These are phyloP conservation scores for Tragelaphus oryx DNA, from an alignment of 2,797 vertebrate genomes.

Conservation along the genomic window DNA sequence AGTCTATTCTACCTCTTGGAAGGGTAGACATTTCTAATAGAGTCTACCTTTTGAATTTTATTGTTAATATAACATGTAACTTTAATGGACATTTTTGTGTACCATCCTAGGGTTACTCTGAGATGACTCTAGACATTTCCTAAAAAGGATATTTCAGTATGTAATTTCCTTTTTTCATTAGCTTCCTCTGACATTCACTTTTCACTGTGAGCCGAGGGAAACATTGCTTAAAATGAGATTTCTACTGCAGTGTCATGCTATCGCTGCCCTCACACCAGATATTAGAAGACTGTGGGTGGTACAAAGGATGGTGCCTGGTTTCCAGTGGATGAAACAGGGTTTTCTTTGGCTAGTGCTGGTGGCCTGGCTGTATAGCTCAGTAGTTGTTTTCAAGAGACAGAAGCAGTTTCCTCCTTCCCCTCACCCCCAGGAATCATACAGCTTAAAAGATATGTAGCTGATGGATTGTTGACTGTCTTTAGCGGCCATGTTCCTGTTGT, in stretches of 20 bases:
- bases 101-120: background rate
- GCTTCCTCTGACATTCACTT: constrained; percentile 15
- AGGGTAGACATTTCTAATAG: background rate
- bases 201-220: background rate
- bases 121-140: background rate
- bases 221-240: background rate
- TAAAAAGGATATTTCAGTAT: background rate
- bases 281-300: background rate
- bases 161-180: background rate
- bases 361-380: background rate
- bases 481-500: constrained; percentile 99
- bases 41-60: background rate
- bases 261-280: background rate
- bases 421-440: background rate
- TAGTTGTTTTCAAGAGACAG: background rate
- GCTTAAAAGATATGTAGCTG: background rate
- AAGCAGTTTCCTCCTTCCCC: background rate
- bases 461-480: constrained; percentile 49
- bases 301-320: background rate
- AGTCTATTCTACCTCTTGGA: background rate
- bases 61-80: background rate
- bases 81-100: background rate
- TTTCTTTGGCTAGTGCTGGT: background rate
- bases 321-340: background rate
- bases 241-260: background rate